Percentiles rank a stretch among this genome's conserved stretches.
phyloP scores from a whole-genome alignment of 2,797 vertebrate species.

The Anabacerthia variegaticeps region DNA sequence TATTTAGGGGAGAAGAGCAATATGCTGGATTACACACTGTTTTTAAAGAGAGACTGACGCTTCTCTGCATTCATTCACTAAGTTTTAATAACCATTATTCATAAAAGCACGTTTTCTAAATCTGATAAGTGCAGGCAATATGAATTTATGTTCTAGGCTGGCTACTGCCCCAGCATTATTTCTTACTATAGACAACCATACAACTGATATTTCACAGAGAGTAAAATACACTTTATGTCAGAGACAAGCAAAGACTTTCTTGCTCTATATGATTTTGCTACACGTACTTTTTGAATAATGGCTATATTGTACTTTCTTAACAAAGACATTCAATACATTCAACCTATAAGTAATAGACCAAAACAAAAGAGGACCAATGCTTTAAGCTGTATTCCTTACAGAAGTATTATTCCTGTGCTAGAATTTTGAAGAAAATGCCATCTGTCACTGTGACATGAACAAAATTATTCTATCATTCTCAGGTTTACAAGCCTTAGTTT shows the following conservation, averaged over 20 bases:
- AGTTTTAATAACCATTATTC: slow-evolving; percentile 45
- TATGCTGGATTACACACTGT: not conserved
- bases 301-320: not conserved
- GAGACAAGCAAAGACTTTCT: not conserved
- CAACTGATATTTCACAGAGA: not conserved
- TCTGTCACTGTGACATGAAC: not conserved
- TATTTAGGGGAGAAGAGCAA: slow-evolving; percentile 22
- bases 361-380: not conserved
- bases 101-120: slow-evolving; percentile 40
- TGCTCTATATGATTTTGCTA: not conserved
- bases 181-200: not conserved
- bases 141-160: not conserved
- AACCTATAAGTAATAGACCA: not conserved
- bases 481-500: not conserved
- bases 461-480: not conserved
- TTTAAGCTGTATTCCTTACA: not conserved
- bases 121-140: not conserved
- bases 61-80: slow-evolving; percentile 49
- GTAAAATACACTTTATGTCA: not conserved
- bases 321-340: not conserved
- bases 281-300: not conserved
- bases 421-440: not conserved
- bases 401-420: not conserved
- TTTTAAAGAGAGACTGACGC: slow-evolving; percentile 13
- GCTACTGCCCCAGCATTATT: not conserved